A percentile compares a stretch with the other conserved stretches of the same genome.
phyloP scores from a whole-genome alignment of 2,888 invertebrate species.

The Choreutis nemorana region DNA sequence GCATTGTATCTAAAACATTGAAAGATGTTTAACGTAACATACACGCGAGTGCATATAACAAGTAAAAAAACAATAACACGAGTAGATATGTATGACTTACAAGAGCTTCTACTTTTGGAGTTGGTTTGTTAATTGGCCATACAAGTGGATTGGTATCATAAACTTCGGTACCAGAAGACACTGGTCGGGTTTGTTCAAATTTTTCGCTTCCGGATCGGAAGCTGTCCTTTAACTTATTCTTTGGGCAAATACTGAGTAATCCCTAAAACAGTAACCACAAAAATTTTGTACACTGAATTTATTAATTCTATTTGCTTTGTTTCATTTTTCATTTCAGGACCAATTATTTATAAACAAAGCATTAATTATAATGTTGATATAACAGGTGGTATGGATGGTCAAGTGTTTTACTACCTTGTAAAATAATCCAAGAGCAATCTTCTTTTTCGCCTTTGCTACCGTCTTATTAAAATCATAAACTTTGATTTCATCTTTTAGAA shows the following conservation, averaged over 20 bases:
- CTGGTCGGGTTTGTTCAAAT: constrained; percentile 43
- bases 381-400: too few relatives aligned
- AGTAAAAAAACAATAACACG: too few relatives aligned
- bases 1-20: constrained; percentile 50
- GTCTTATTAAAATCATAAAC: too few relatives aligned
- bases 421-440: constrained; percentile 66
- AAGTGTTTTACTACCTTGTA: constrained; percentile 74
- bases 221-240: constrained; percentile 30
- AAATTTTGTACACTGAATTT: too few relatives aligned
- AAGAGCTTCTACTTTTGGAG: constrained; percentile 76
- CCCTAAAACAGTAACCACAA: constrained; percentile 39
- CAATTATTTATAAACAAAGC: too few relatives aligned
- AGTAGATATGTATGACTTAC: too few relatives aligned
- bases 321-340: too few relatives aligned
- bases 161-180: constrained; percentile 67
- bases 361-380: too few relatives aligned
- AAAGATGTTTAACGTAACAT: neutral
- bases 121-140: constrained; percentile 78
- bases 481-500: constrained; percentile 26
- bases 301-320: too few relatives aligned
- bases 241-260: constrained; percentile 53
- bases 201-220: constrained; percentile 45
- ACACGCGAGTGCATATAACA: too few relatives aligned
- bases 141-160: constrained; percentile 69
- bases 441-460: constrained; percentile 64